phyloP scores from a whole-genome alignment of 2,797 vertebrate genomes.

The Pseudotriccus pelzelni region DNA sequence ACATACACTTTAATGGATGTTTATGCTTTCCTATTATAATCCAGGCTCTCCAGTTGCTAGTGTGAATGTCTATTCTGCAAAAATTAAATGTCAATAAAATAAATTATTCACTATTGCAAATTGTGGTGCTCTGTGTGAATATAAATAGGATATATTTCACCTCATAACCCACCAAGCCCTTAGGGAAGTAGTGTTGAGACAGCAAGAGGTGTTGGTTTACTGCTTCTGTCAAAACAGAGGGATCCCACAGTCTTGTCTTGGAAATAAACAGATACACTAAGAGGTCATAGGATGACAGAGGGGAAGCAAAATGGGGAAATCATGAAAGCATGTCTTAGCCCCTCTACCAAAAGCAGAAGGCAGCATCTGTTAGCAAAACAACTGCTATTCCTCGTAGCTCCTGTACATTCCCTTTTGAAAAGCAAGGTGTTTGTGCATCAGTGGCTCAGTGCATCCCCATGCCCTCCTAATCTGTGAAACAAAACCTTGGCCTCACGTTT shows the following conservation, averaged over 20 bases:
- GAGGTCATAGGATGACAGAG: neutral
- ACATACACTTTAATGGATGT: neutral
- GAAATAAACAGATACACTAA: neutral
- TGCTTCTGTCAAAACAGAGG: neutral
- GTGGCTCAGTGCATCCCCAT: neutral
- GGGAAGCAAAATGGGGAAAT: neutral
- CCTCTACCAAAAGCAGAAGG: neutral
- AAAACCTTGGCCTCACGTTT: neutral
- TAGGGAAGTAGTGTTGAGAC: neutral
- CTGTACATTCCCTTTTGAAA: neutral
- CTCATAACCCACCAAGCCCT: neutral
- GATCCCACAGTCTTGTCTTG: neutral
- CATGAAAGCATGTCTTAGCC: neutral
- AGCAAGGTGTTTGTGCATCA: neutral
- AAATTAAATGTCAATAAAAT: conserved; percentile 55
- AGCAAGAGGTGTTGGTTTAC: neutral
- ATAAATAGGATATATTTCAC: neutral
- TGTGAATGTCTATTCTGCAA: neutral
- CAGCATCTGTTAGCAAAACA: neutral
- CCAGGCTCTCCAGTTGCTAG: neutral
- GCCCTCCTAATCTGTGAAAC: neutral
- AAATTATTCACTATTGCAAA: conserved; percentile 45
- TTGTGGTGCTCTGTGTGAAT: neutral
- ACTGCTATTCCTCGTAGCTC: neutral
- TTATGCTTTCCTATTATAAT: neutral